These are phyloP conservation scores for Spilarctia lutea DNA, from an alignment of 2,888 invertebrate genomes.

Conservation along the genomic window DNA sequence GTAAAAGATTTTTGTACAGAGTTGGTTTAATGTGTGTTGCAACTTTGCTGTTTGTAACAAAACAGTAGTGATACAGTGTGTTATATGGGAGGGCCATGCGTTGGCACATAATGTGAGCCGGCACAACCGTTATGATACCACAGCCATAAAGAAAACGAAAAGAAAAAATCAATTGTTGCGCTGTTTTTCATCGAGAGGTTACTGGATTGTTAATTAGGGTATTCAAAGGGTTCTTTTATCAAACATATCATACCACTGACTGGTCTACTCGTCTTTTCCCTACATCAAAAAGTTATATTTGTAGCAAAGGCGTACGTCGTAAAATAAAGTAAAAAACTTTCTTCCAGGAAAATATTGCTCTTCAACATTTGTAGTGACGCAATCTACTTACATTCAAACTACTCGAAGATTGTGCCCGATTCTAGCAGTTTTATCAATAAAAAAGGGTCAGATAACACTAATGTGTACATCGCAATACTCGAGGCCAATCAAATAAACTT, in stretches of 20 bases:
- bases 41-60: no score
- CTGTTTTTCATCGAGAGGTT: background rate
- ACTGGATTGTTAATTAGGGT: background rate
- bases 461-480: constrained; percentile 40
- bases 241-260: no score
- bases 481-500: constrained; percentile 44
- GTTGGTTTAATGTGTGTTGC: background rate
- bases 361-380: background rate
- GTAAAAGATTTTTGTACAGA: background rate
- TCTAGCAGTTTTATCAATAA: constrained; percentile 19
- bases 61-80: no score
- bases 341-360: background rate
- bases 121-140: no score
- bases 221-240: background rate
- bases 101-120: no score
- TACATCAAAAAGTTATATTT: background rate
- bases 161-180: no score
- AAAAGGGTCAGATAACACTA: constrained; percentile 39
- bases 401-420: background rate
- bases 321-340: background rate
- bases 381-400: constrained; percentile 4
- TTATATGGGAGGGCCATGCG: no score
- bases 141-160: no score
- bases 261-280: background rate
- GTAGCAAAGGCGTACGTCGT: background rate